These are phyloP conservation scores for Litoditis marina DNA, from an alignment of 2,888 invertebrate species.

Conservation along the genomic window DNA sequence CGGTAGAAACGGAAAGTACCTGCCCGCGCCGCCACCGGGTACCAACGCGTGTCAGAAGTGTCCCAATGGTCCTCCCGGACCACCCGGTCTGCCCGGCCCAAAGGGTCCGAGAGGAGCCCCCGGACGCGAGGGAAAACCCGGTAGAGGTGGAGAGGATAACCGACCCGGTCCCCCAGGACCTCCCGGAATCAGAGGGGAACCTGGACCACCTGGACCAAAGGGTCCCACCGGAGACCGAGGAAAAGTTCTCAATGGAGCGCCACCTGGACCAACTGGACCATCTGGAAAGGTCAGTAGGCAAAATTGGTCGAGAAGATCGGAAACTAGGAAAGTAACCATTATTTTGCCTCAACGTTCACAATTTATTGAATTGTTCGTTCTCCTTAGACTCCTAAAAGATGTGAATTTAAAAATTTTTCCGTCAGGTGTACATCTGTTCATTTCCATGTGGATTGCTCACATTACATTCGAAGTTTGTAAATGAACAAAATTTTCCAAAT, in stretches of 20 bases:
- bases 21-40: too few species aligned
- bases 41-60: conserved; percentile 51
- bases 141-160: conserved; percentile 51
- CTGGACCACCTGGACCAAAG: conserved; percentile 48
- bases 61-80: conserved; percentile 39
- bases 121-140: conserved; percentile 35
- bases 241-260: conserved; percentile 51
- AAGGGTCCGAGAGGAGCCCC: conserved; percentile 52
- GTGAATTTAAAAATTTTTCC: too few species aligned
- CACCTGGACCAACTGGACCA: conserved; percentile 51
- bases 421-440: too few species aligned
- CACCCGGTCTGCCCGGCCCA: conserved; percentile 41
- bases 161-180: conserved; percentile 58
- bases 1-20: conserved; percentile 40
- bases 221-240: conserved; percentile 47
- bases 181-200: conserved; percentile 51
- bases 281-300: conserved; percentile 29
- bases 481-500: too few species aligned
- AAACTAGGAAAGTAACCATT: too few species aligned
- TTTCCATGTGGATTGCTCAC: too few species aligned
- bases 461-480: too few species aligned
- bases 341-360: too few species aligned
- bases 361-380: too few species aligned
- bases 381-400: too few species aligned
- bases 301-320: neutral